Conservation (phyloP, 1,140 invertebrate species). For the Galleria mellonella region DNA sequence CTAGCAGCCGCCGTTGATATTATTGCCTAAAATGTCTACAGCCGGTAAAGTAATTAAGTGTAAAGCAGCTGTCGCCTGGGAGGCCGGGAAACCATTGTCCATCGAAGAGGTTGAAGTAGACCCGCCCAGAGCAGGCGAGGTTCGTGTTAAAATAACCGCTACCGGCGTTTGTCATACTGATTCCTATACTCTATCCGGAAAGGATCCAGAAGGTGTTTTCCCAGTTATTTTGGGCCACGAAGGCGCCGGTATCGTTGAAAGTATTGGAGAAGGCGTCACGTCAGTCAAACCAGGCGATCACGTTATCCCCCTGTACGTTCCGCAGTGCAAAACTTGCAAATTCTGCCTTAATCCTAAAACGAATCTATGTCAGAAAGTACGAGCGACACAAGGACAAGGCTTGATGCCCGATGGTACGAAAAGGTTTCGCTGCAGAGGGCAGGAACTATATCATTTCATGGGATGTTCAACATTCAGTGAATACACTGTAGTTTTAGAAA, state of each 20-base stretch:
- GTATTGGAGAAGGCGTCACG: conserved; percentile 94
- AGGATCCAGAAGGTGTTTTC: conserved; percentile 95
- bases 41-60: conserved; percentile 84
- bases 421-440: conserved; percentile 93
- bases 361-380: conserved; percentile 96
- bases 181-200: conserved; percentile 93
- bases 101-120: conserved; percentile 95
- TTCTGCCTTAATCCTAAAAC: conserved; percentile 97
- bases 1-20: conserved; percentile 11
- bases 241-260: conserved; percentile 96
- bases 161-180: conserved; percentile 99
- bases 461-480: conserved; percentile 98
- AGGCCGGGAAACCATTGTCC: conserved; percentile 87
- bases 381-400: conserved; percentile 89
- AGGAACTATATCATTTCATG: conserved; percentile 97
- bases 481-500: conserved; percentile 98
- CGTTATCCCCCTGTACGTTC: conserved; percentile 96
- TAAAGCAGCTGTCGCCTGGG: conserved; percentile 94
- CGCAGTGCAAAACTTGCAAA: conserved; percentile 97
- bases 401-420: conserved; percentile 97
- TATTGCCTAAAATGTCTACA: conserved; percentile 30
- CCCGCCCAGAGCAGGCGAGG: conserved; percentile 93
- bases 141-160: conserved; percentile 86
- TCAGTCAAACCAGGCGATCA: conserved; percentile 93
- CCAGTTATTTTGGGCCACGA: conserved; percentile 96